phyloP scores from a whole-genome alignment of 2,888 invertebrate species.

The Diarsia rubi region DNA sequence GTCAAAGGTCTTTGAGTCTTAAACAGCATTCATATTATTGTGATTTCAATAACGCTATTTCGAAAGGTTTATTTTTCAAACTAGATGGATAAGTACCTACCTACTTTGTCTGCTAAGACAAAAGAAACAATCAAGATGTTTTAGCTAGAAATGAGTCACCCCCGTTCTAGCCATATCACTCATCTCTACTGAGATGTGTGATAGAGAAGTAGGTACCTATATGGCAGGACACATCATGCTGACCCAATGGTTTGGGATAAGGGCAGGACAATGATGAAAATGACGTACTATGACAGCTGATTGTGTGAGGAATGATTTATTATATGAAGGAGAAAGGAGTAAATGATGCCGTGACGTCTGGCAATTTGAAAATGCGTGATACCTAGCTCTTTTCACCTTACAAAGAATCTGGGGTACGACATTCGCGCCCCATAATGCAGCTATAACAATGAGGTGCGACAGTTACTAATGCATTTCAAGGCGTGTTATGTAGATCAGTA shows the following conservation, averaged over 20 bases:
- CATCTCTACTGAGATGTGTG: background rate
- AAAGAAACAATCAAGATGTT: background rate
- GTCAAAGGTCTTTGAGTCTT: conserved; percentile 28
- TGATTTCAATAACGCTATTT: conserved; percentile 14
- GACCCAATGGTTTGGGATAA: no score
- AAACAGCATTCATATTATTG: conserved; percentile 25
- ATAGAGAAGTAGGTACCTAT: background rate
- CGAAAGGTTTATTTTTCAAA: conserved; percentile 12
- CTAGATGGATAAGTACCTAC: background rate
- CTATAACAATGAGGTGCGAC: conserved; percentile 45
- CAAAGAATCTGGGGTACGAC: conserved; percentile 13
- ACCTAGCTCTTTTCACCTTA: no score
- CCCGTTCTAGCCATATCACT: no score
- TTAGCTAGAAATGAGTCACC: background rate
- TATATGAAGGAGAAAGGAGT: no score
- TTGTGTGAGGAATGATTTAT: no score
- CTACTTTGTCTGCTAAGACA: background rate
- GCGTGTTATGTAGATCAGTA: conserved; percentile 52
- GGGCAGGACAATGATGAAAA: no score
- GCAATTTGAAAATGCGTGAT: background rate
- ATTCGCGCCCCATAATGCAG: conserved; percentile 36
- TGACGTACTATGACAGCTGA: no score
- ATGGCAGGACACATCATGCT: no score
- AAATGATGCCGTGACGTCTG: no score
- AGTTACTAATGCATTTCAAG: conserved; percentile 55